These are phyloP conservation scores for Menura novaehollandiae DNA, from an alignment of 2,113 vertebrate species.

Conservation along the genomic window DNA sequence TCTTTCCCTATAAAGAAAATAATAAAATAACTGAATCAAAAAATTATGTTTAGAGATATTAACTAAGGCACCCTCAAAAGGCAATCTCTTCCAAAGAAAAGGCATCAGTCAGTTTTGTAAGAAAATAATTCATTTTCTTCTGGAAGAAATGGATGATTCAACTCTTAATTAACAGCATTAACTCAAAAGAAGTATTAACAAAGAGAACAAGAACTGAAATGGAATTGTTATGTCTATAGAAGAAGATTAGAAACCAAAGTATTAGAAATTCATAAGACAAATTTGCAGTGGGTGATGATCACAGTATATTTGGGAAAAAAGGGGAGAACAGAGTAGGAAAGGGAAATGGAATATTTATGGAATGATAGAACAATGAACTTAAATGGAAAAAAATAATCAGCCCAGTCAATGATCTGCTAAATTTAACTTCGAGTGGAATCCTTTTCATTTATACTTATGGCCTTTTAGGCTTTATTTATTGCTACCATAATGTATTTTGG, in stretches of 20 bases:
- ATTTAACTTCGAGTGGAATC: conserved; percentile 8
- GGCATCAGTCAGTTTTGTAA: not conserved
- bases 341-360: conserved; percentile 37
- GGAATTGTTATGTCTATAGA: conserved; percentile 22
- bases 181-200: not conserved
- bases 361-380: conserved; percentile 28
- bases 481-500: not conserved
- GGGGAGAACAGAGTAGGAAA: not conserved
- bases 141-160: not conserved
- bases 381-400: conserved; percentile 36
- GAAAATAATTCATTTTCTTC: not conserved
- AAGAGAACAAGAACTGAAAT: conserved; percentile 3
- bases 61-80: not conserved
- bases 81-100: not conserved
- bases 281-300: not conserved
- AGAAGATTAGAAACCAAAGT: conserved; percentile 6
- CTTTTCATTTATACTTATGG: not conserved
- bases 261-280: conserved; percentile 11
- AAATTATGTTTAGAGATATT: not conserved
- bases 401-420: conserved; percentile 9
- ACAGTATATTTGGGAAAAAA: not conserved
- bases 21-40: not conserved
- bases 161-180: conserved; percentile 17
- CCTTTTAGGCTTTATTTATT: conserved; percentile 8
- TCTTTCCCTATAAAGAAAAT: not conserved